Base-by-base conservation (phyloP, 2,797 vertebrate genomes). In the Spondyliosoma cantharus region DNA sequence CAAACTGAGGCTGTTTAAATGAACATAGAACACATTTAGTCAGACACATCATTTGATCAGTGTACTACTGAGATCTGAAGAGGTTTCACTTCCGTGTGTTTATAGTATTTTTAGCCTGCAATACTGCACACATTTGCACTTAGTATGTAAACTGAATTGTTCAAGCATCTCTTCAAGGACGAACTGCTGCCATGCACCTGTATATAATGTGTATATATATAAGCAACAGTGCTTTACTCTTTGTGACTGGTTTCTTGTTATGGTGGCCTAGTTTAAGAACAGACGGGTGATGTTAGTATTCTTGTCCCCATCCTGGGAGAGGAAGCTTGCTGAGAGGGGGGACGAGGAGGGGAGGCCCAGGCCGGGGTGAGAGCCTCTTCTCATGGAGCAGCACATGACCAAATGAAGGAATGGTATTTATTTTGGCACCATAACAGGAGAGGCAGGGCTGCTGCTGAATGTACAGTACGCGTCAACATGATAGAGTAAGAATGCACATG, bases 221-320 rank as follows among this genome's bases (percentile, higher is more conserved):
- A 46, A 46, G 71, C 24, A 71, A 29, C 53, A 24, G 45, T 37
- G 46, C 64, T 65, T 73, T 62, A 81, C 81, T 62, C 54, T 81
- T 22, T 16, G 61, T 72, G 63, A 46, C 71, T 87, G 49, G 77
- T 74, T 83, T 84, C 73, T 82, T 87, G 70, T 87, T 83, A 42
- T 48, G 64, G 58, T 80, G 79, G 67, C 83, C 84, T 76, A 80
- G 72, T 86, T 90, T 74, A 76, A 85, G 56, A 83, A 70, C 60
- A 89, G 80, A 59, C 20, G 68, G 74, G 27, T 78, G 83, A 86
- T 86, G 90, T 94, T 93, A 86, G 92, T 93, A 93, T 94, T 93
- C 91, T 73, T 90, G 90, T 93, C 87, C 82, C 70, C 69, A 54
- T 86, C 88, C 85, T 84, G 86, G 85, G 86, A 92, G 83, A 85